A percentile compares a stretch with the other conserved stretches of the same genome.
These are phyloP conservation scores for Lepidostoma basale DNA, from an alignment of 1,140 invertebrate species.

Conservation along the genomic window DNA sequence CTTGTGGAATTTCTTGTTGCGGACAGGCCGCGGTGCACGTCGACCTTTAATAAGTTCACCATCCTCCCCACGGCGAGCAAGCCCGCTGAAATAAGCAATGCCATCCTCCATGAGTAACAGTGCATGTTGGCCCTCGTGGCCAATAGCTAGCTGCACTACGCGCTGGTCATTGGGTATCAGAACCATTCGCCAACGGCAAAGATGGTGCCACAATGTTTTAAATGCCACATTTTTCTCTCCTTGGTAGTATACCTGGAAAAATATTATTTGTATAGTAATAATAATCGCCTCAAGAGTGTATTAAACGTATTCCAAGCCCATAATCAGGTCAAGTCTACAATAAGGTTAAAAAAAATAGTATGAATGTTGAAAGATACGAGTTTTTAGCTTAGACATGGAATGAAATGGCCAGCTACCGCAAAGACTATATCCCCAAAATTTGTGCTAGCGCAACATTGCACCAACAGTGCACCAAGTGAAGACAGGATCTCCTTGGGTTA, in stretches of 20 bases:
- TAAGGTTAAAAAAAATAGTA: too few relatives aligned
- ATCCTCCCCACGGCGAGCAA: conserved; percentile 91
- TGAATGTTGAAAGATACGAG: too few relatives aligned
- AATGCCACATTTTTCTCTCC: conserved; percentile 56
- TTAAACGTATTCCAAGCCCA: neutral
- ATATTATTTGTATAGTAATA: too few relatives aligned
- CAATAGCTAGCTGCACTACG: conserved; percentile 81
- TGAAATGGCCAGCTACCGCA: too few relatives aligned
- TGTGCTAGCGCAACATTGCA: too few relatives aligned
- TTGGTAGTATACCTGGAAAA: conserved; percentile 56
- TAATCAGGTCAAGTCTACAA: too few relatives aligned
- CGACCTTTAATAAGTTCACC: conserved; percentile 86
- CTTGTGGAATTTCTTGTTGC: conserved; percentile 91
- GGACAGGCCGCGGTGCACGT: conserved; percentile 85
- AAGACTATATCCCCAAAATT: too few relatives aligned
- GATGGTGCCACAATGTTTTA: conserved; percentile 52
- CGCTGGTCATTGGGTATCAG: conserved; percentile 72
- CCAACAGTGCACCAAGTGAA: too few relatives aligned
- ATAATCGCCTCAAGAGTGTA: neutral
- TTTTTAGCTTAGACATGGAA: too few relatives aligned
- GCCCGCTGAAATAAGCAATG: conserved; percentile 83
- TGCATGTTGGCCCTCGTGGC: conserved; percentile 92
- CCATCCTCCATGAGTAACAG: conserved; percentile 90
- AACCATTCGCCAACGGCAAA: conserved; percentile 54
- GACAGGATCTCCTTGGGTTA: too few relatives aligned